These are phyloP conservation scores for Drosophila ogumai DNA, from an alignment of 1,140 invertebrate species.

Conservation along the genomic window DNA sequence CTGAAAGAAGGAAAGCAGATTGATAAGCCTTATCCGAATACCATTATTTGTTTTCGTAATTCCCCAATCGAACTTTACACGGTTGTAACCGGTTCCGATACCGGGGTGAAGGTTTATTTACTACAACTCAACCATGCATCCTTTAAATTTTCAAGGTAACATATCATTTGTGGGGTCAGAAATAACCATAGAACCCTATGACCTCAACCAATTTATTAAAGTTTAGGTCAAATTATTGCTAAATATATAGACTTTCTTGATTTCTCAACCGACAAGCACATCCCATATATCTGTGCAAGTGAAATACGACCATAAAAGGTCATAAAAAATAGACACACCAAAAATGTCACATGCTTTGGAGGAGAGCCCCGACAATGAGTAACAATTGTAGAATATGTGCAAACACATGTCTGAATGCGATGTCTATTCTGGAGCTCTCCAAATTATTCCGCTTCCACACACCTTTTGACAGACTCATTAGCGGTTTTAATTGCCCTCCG, in stretches of 20 bases:
- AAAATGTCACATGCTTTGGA: slow-evolving; percentile 17
- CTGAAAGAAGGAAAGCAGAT: slow-evolving; percentile 36
- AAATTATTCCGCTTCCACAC: slow-evolving; percentile 7
- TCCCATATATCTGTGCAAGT: slow-evolving; percentile 10
- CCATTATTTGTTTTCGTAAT: slow-evolving; percentile 8
- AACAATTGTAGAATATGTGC: not conserved
- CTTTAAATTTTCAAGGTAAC: not conserved
- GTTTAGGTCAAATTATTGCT: not conserved
- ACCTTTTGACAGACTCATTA: slow-evolving; percentile 10
- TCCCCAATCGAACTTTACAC: not conserved
- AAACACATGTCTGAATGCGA: not conserved
- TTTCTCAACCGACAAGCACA: not conserved
- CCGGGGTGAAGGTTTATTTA: not conserved
- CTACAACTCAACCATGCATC: not conserved
- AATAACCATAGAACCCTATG: not conserved
- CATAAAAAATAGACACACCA: slow-evolving; percentile 32
- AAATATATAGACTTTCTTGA: not conserved
- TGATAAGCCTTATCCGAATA: slow-evolving; percentile 15
- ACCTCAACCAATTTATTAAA: not conserved
- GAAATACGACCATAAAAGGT: slow-evolving; percentile 65
- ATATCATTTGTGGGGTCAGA: not conserved
- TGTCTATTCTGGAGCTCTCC: not conserved
- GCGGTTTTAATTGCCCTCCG: slow-evolving; percentile 15
- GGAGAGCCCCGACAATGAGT: not conserved
- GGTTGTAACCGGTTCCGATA: not conserved